These are phyloP conservation scores for Chalcosyrphus nemorum DNA, from an alignment of 2,888 invertebrate genomes.

Conservation along the genomic window DNA sequence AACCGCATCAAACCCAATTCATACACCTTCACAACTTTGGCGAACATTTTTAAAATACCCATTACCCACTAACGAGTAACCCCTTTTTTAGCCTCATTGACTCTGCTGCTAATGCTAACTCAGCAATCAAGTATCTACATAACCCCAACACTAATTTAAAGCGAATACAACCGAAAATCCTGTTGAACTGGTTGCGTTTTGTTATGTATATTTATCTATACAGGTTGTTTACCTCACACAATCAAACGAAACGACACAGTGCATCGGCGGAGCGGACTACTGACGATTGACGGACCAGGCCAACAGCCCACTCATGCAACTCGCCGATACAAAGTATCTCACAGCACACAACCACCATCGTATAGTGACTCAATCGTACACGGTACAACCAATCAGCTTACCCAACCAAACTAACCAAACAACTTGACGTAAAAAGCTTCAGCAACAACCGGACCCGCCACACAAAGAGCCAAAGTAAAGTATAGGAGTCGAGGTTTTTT, in stretches of 20 bases:
- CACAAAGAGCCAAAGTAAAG: conserved; percentile 42
- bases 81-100: neutral
- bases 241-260: too few relatives aligned
- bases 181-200: conserved; percentile 49
- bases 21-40: neutral
- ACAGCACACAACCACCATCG: conserved; percentile 28
- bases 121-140: conserved; percentile 3
- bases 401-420: conserved; percentile 53
- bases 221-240: conserved; percentile 66
- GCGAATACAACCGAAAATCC: conserved; percentile 23
- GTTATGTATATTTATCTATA: conserved; percentile 36
- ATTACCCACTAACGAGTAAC: neutral
- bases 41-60: neutral
- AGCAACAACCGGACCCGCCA: conserved; percentile 49
- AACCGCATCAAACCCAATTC: neutral
- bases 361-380: neutral
- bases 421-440: conserved; percentile 60
- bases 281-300: too few relatives aligned
- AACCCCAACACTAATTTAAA: conserved; percentile 9
- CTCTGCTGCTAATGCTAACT: too few relatives aligned
- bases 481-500: conserved; percentile 34
- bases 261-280: too few relatives aligned
- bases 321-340: conserved; percentile 3
- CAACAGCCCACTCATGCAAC: conserved; percentile 21
- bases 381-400: conserved; percentile 60